A percentile compares a stretch with the other conserved stretches of the same genome.
phyloP scores from a whole-genome alignment of 2,888 invertebrate species.

The Bimastos eiseni region DNA sequence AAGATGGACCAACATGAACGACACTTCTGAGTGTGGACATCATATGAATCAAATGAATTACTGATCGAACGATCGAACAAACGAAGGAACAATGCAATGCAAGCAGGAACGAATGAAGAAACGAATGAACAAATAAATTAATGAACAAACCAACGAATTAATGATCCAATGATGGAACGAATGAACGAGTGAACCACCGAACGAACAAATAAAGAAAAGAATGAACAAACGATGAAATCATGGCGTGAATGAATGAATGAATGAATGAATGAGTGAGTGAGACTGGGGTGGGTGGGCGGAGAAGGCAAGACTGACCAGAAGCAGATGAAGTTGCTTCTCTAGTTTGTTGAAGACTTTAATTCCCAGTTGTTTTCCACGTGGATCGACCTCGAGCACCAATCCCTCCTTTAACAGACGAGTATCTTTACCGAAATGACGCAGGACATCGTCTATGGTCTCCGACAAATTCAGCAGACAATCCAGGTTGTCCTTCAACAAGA shows the following conservation, averaged over 20 bases:
- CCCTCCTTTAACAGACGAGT: conserved; percentile 16
- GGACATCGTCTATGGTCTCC: background rate
- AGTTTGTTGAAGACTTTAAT: background rate
- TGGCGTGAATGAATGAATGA: background rate
- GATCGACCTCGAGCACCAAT: background rate
- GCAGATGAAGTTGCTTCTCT: background rate
- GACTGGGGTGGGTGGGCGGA: background rate
- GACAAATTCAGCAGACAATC: background rate
- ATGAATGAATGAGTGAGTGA: background rate
- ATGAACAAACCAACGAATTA: background rate
- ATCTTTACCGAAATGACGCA: background rate
- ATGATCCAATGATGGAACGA: no score
- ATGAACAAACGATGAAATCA: background rate
- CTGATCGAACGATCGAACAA: background rate
- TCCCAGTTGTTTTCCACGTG: background rate
- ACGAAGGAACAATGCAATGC: background rate
- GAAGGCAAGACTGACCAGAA: background rate
- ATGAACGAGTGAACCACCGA: no score
- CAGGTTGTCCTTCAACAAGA: background rate
- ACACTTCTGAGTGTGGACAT: background rate
- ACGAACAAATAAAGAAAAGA: no score
- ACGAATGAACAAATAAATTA: background rate
- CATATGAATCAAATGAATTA: background rate
- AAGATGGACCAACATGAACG: background rate
- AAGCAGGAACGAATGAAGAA: background rate